Percentiles rank a stretch among this genome's conserved stretches.
Evolutionary conservation across 2,797 vertebrate species (phyloP).

Genomic region (Pseudochaenichthys georgianus): DNA sequence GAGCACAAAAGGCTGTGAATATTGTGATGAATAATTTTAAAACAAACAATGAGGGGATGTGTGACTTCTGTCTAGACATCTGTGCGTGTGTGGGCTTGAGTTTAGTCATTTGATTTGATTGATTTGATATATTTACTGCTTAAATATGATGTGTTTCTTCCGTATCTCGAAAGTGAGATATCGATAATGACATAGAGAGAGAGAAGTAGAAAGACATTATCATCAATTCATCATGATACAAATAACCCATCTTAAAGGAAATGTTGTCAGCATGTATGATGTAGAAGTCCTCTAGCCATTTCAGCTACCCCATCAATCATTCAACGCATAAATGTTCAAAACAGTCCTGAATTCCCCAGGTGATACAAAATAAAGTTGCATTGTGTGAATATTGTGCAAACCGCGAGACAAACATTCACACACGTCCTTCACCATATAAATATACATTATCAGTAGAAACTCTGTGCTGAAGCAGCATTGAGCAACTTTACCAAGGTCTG

Average conservation of each 20-base stretch:
- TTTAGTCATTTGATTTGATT: constrained; percentile 23
- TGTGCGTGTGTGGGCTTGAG: constrained; percentile 6
- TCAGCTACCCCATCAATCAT: constrained; percentile 22
- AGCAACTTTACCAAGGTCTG: constrained; percentile 6
- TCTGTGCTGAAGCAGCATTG: constrained; percentile 21
- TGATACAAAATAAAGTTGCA: constrained; percentile 2
- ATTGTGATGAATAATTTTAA: constrained; percentile 14
- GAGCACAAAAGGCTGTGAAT: background rate
- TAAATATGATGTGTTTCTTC: constrained; percentile 23
- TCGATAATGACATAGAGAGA: constrained; percentile 6
- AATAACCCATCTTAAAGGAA: constrained; percentile 31
- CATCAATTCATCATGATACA: constrained; percentile 24
- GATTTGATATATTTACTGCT: constrained; percentile 36
- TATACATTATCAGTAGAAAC: background rate
- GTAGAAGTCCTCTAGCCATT: constrained; percentile 21
- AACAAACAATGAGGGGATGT: constrained; percentile 8
- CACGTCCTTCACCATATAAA: background rate
- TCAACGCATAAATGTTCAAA: no score
- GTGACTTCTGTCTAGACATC: constrained; percentile 25
- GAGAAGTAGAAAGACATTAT: constrained; percentile 5
- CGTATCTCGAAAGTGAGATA: constrained; percentile 19
- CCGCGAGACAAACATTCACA: background rate
- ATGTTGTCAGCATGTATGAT: constrained; percentile 21
- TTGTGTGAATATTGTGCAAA: constrained; percentile 7
- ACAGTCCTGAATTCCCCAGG: background rate